Evolutionary conservation across 2,113 vertebrate genomes (phyloP).

Genomic region (Gallinago paraguaiae): DNA sequence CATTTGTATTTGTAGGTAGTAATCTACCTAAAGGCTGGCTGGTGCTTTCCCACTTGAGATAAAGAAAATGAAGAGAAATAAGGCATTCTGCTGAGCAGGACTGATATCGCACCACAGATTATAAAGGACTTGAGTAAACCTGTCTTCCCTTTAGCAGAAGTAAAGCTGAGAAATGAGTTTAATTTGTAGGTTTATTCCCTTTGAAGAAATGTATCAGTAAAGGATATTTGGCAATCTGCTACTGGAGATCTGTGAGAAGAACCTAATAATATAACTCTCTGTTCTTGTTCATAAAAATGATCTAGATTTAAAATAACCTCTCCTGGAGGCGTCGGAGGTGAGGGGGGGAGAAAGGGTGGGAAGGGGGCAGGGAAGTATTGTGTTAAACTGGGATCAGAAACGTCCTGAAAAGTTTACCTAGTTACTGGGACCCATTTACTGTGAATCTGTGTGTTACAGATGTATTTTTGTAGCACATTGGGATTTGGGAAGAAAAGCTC

Average conservation of each 20-base stretch:
- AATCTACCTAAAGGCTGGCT: background rate
- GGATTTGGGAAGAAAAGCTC: background rate
- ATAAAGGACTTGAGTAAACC: background rate
- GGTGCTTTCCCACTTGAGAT: background rate
- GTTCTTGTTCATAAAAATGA: background rate
- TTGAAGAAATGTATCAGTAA: background rate
- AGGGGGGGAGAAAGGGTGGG: background rate
- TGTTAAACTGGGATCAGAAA: constrained; percentile 26
- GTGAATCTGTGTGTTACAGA: background rate
- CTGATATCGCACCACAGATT: background rate
- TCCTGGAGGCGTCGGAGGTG: background rate
- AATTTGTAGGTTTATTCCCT: background rate
- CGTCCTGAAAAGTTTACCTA: background rate
- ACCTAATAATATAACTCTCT: background rate
- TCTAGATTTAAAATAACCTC: constrained; percentile 50
- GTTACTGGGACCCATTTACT: background rate
- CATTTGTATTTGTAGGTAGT: background rate
- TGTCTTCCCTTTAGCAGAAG: background rate
- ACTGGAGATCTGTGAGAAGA: background rate
- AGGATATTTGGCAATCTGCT: background rate
- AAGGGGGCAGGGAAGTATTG: background rate
- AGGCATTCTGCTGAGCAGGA: background rate
- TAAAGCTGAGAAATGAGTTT: background rate
- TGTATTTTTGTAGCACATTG: background rate
- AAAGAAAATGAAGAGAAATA: background rate